Evolutionary conservation across 2,888 invertebrate genomes (phyloP).

Genomic region (Odiellus spinosus): DNA sequence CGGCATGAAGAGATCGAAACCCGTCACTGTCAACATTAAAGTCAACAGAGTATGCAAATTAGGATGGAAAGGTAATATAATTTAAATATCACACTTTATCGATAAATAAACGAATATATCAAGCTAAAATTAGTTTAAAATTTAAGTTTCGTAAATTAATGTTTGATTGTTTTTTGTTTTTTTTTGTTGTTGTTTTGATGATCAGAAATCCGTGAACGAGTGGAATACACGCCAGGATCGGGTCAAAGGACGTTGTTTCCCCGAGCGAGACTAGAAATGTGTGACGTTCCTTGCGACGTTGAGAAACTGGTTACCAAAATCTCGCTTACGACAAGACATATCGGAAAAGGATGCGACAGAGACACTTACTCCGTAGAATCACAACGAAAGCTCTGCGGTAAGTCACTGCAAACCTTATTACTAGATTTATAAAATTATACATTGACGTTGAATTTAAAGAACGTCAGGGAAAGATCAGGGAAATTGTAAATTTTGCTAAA

Average conservation of each 20-base stretch:
- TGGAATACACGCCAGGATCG: conserved; percentile 70
- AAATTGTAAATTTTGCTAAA: no score
- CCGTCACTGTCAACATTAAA: conserved; percentile 91
- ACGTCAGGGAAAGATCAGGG: no score
- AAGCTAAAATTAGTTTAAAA: conserved; percentile 25
- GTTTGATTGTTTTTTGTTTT: no score
- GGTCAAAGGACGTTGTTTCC: conserved; percentile 66
- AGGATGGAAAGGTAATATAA: conserved; percentile 50
- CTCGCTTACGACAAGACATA: conserved; percentile 60
- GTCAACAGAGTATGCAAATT: conserved; percentile 64
- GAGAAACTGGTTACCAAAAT: conserved; percentile 36
- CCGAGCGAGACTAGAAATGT: conserved; percentile 48
- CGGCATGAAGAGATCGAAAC: conserved; percentile 82
- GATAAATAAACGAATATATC: no score
- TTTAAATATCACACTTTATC: conserved; percentile 1
- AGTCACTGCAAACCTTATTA: conserved; percentile 20
- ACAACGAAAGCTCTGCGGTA: conserved; percentile 66
- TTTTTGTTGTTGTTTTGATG: no score
- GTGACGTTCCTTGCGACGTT: conserved; percentile 34
- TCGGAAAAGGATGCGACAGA: conserved; percentile 89
- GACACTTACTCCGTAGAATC: conserved; percentile 78
- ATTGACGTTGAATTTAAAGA: no score
- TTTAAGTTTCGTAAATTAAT: conserved; percentile 29
- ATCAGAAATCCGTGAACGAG: conserved; percentile 40
- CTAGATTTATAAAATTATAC: no score